Base-by-base conservation (phyloP, 1,140 invertebrate species). In the Heterodera carotae region DNA sequence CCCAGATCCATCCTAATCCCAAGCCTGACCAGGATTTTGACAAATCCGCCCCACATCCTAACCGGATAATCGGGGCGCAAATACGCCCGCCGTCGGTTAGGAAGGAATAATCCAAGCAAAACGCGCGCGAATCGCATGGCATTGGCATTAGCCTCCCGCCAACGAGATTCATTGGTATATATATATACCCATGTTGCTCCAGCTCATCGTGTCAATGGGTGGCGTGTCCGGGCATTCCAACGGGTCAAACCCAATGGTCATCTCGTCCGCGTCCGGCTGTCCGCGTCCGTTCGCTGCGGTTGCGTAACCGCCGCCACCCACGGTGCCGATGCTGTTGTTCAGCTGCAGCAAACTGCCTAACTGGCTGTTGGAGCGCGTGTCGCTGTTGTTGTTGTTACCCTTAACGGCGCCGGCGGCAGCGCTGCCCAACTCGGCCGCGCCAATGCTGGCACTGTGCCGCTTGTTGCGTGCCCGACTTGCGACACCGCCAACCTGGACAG, bases 191-290 rank as follows among this genome's bases (percentile, higher is more conserved):
- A 76, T 62, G 53, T 79, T 78, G 76, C 85, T 86, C 85, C 85
- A 86, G 79, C 81, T 83, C 56, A 86, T 81, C 15, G 85, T 87
- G 75, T 86, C 85, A 68, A 86, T 80, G 36, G 85, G 85, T 15
- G 85, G 85, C 18, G 85, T 86, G 69, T 86, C 85, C 34, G 72
- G 56, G 29, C 76, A 83, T 34, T 87, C 85, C 66, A 86, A 72
- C 34, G 72, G 59, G 25, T 87, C 84, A 56, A 74, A 82, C 25
- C 72, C 48, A 25, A 74, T 62, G 22, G 72, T 74, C 62, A n/a
- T 22, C 27, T 74, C 72, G 64, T 74, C 72, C 8, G 64, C 27
- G 27, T 66, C 62, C 62, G 27, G 25, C 29, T 31, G 60, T 66
- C 27, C 62, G 62, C 62, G 15, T 22, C 48, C 48, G 48, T 22